These are phyloP conservation scores for Prionailurus viverrinus DNA, from an alignment of 2,113 vertebrate genomes.

Conservation along the genomic window DNA sequence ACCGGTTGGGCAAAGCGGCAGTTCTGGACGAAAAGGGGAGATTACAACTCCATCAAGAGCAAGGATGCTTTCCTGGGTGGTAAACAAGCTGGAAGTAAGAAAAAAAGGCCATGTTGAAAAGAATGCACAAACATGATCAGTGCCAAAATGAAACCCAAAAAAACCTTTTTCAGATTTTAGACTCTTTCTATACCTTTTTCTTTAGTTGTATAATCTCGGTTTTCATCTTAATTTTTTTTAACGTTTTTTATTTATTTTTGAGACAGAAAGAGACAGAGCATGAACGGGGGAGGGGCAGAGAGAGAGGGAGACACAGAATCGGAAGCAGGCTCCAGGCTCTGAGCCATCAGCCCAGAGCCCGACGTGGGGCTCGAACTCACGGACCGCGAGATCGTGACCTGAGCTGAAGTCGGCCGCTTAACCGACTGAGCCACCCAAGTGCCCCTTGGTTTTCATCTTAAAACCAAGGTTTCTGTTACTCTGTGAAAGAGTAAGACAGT, in stretches of 20 bases:
- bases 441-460: not conserved
- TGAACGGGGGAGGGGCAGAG: too few relatives aligned
- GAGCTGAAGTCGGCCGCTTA: too few relatives aligned
- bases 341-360: too few relatives aligned
- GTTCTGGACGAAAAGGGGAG: not conserved
- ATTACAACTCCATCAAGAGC: not conserved
- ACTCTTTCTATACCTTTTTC: not conserved
- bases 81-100: too few relatives aligned
- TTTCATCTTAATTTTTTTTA: not conserved
- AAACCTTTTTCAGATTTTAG: not conserved
- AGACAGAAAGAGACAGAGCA: too few relatives aligned
- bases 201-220: not conserved
- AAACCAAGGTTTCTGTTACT: not conserved
- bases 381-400: too few relatives aligned
- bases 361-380: too few relatives aligned
- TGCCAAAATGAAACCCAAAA: not conserved
- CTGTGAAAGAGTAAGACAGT: conserved; percentile 14
- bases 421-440: too few relatives aligned
- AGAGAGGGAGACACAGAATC: too few relatives aligned
- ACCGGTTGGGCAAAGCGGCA: accelerated
- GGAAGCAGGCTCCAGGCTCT: too few relatives aligned
- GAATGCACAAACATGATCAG: not conserved
- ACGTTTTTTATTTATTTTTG: too few relatives aligned
- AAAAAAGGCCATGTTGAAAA: not conserved
- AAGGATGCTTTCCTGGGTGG: not conserved